Percentiles rank a stretch among this genome's conserved stretches.
Evolutionary conservation across 2,888 invertebrate species (phyloP).

Genomic region (Sinopyrophorus schimmeli): DNA sequence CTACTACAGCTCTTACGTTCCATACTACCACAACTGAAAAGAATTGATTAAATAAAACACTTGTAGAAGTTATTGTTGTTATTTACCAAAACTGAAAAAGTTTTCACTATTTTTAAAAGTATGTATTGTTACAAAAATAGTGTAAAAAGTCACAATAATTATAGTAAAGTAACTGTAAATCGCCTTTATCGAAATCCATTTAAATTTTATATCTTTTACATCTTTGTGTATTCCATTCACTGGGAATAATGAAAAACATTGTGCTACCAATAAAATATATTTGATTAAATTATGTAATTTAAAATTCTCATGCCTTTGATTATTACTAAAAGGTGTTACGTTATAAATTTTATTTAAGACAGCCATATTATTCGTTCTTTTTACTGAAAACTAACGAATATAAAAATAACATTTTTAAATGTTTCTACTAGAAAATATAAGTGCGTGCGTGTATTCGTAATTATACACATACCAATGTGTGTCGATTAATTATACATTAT

Average conservation of each 20-base stretch:
- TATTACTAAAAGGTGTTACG: not conserved
- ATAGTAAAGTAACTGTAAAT: constrained; percentile 9
- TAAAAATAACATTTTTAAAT: no score
- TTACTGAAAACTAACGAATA: no score
- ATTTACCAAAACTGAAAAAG: constrained; percentile 23
- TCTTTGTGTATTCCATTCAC: constrained; percentile 16
- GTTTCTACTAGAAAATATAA: no score
- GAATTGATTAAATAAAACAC: not conserved
- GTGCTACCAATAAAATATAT: constrained; percentile 14
- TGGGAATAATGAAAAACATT: constrained; percentile 23
- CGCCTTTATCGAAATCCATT: constrained; percentile 19
- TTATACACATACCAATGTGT: no score
- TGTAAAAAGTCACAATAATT: constrained; percentile 8
- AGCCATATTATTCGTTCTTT: no score
- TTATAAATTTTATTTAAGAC: not conserved
- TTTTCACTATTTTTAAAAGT: constrained; percentile 5
- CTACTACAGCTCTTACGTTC: constrained; percentile 20
- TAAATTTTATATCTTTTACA: constrained; percentile 14
- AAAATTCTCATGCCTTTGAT: not conserved
- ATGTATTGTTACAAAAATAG: not conserved
- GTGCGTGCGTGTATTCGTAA: no score
- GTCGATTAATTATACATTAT: no score
- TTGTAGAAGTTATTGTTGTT: constrained; percentile 7
- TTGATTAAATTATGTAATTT: constrained; percentile 14
- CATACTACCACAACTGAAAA: constrained; percentile 26